phyloP scores from a whole-genome alignment of 2,888 invertebrate species.

The Cordilura impudica region DNA sequence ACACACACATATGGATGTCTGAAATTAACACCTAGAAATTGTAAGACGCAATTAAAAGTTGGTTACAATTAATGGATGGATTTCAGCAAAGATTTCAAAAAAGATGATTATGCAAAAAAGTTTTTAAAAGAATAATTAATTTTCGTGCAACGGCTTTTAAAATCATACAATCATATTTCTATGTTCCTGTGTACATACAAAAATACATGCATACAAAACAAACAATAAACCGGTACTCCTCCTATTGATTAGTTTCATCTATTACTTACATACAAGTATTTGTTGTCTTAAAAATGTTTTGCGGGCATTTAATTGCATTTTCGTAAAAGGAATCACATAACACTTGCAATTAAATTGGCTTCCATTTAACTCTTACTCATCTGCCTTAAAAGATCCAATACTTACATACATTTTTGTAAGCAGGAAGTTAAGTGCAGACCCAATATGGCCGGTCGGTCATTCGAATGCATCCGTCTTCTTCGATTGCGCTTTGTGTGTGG shows the following conservation, averaged over 20 bases:
- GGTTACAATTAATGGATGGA: conserved; percentile 52
- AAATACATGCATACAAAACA: background rate
- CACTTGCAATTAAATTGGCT: conserved; percentile 75
- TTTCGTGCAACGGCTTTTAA: background rate
- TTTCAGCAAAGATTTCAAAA: background rate
- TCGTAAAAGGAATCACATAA: conserved; percentile 72
- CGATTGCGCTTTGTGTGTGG: conserved; percentile 29
- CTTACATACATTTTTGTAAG: conserved; percentile 43
- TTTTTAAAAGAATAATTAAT: conserved; percentile 25
- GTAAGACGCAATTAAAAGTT: conserved; percentile 53
- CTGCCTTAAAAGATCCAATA: conserved; percentile 31
- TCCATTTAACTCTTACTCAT: conserved; percentile 35
- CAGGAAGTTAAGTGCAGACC: conserved; percentile 74
- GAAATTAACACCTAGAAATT: conserved; percentile 14
- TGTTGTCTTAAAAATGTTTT: conserved; percentile 65
- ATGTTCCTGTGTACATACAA: background rate
- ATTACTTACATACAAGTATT: conserved; percentile 29
- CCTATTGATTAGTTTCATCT: conserved; percentile 29
- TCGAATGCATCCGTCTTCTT: conserved; percentile 43
- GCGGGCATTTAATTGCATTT: conserved; percentile 76
- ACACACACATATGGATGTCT: conserved; percentile 35
- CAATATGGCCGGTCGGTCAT: conserved; percentile 49
- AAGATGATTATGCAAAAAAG: conserved; percentile 53
- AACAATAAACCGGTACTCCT: background rate
- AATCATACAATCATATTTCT: background rate